Conservation (phyloP, 2,113 vertebrate species). For the Esox niger region DNA sequence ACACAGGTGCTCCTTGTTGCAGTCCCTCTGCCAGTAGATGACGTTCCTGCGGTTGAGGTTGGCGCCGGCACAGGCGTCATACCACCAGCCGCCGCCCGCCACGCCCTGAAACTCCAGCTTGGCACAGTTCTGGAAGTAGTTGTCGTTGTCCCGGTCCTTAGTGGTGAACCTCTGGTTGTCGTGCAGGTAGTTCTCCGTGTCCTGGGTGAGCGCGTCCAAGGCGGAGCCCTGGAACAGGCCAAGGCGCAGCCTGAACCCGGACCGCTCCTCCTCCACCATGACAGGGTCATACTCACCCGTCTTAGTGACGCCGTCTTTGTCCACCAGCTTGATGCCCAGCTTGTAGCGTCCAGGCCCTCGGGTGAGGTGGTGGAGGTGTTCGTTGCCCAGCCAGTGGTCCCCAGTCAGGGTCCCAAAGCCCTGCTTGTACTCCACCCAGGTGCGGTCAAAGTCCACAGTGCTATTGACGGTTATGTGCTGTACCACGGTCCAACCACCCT, state of each 20-base stretch:
- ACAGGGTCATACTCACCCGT: conserved; percentile 77
- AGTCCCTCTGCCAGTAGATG: conserved; percentile 85
- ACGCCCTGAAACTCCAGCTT: conserved; percentile 77
- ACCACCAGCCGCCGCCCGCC: conserved; percentile 81
- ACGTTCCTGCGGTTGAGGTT: conserved; percentile 81
- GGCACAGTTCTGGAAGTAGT: conserved; percentile 82
- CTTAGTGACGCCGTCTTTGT: conserved; percentile 70
- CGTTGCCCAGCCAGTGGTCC: conserved; percentile 86
- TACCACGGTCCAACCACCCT: conserved; percentile 86
- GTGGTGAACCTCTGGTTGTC: conserved; percentile 86
- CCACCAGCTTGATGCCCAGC: conserved; percentile 81
- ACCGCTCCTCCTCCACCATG: conserved; percentile 74
- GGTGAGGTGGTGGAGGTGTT: conserved; percentile 78
- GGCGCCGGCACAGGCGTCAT: conserved; percentile 78
- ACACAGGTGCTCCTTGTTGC: conserved; percentile 74
- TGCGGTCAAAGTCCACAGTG: conserved; percentile 79
- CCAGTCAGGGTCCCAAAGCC: conserved; percentile 79
- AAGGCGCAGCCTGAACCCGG: conserved; percentile 79
- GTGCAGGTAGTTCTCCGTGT: conserved; percentile 86
- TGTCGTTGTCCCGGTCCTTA: conserved; percentile 83
- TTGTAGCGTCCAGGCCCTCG: conserved; percentile 61
- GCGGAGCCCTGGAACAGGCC: conserved; percentile 79
- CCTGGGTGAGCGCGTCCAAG: conserved; percentile 77
- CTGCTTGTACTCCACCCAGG: conserved; percentile 82
- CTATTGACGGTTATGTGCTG: conserved; percentile 88